phyloP scores from a whole-genome alignment of 2,888 invertebrate genomes.

The Neoscelio sp. region DNA sequence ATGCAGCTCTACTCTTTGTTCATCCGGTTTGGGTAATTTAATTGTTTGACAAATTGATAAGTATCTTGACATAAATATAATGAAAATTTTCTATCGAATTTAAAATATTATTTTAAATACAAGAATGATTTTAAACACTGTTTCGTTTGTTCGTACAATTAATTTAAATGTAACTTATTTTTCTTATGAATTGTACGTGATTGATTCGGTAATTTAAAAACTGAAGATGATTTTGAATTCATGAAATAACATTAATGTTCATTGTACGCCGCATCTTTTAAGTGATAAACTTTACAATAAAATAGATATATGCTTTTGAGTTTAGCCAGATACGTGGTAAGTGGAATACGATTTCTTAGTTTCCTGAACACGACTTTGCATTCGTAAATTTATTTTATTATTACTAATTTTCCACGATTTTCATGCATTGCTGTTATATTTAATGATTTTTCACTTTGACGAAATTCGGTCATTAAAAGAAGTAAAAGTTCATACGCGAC shows the following conservation, averaged over 20 bases:
- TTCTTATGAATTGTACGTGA: too few relatives aligned
- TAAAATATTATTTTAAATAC: too few relatives aligned
- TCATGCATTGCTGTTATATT: constrained; percentile 1
- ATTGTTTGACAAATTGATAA: too few relatives aligned
- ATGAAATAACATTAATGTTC: too few relatives aligned
- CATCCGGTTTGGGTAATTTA: not conserved
- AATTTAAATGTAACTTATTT: too few relatives aligned
- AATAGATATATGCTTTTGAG: constrained; percentile 36
- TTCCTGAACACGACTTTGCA: constrained; percentile 71
- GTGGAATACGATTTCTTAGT: constrained; percentile 65
- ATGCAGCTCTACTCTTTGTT: not conserved
- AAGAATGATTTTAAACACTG: too few relatives aligned
- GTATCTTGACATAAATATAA: too few relatives aligned
- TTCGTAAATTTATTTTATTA: constrained; percentile 41
- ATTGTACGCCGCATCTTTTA: too few relatives aligned
- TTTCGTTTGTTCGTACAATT: too few relatives aligned
- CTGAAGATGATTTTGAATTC: too few relatives aligned
- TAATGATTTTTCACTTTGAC: not conserved
- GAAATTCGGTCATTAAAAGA: constrained; percentile 29
- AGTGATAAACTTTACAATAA: constrained; percentile 17
- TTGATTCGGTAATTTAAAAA: too few relatives aligned
- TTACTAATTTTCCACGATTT: constrained; percentile 16
- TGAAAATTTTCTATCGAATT: too few relatives aligned
- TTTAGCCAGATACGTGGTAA: constrained; percentile 47
- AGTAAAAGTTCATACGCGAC: not conserved